Conservation (phyloP, 2,113 vertebrate genomes). For the Morone chrysops region DNA sequence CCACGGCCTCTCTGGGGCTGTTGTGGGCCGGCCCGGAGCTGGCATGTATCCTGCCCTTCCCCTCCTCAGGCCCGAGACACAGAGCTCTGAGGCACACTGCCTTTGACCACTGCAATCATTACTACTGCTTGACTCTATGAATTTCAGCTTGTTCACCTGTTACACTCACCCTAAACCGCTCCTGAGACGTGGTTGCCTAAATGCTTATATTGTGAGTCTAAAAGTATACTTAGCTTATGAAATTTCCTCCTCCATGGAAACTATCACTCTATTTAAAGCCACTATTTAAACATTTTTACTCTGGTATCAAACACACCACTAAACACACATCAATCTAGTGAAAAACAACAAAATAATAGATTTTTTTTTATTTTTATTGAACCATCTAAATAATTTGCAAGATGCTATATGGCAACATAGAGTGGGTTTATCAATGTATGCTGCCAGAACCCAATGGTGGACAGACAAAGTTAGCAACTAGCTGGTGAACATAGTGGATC, state of each 20-base stretch:
- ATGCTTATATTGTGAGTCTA: background rate
- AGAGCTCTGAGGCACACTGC: background rate
- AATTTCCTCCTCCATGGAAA: background rate
- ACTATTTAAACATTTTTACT: background rate
- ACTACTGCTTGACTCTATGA: background rate
- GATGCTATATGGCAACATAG: background rate
- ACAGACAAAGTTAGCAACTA: too few species aligned
- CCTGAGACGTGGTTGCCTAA: background rate
- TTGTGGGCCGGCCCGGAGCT: background rate
- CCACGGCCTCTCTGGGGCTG: slow-evolving; percentile 57
- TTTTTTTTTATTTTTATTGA: too few species aligned
- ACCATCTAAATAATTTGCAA: background rate
- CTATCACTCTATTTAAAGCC: background rate
- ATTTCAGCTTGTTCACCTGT: background rate
- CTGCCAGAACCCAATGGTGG: too few species aligned
- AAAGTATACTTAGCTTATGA: background rate
- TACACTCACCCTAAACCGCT: background rate
- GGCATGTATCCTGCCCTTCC: slow-evolving; percentile 12
- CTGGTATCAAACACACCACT: background rate
- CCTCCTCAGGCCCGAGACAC: background rate
- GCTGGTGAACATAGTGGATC: too few species aligned
- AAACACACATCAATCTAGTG: background rate
- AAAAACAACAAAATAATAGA: too few species aligned
- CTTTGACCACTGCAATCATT: slow-evolving; percentile 12
- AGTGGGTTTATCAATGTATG: too few species aligned